Percentiles rank a stretch among this genome's conserved stretches.
Evolutionary conservation across 1,140 invertebrate species (phyloP).

Genomic region (Drosophila leontia): DNA sequence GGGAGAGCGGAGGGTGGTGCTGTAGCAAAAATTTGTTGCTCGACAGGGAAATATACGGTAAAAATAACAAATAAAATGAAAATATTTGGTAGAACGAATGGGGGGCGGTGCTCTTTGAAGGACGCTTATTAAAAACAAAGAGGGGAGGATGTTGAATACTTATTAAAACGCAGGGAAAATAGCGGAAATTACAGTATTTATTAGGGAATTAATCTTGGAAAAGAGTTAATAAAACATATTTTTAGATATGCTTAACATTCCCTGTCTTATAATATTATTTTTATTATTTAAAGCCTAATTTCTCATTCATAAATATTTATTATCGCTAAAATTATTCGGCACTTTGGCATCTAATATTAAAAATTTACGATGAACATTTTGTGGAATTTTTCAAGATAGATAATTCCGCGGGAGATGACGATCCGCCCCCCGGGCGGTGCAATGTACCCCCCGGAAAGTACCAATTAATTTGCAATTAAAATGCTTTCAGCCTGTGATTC

Average conservation of each 20-base stretch:
- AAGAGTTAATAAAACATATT: too few species aligned
- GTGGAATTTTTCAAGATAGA: slow-evolving; percentile 2
- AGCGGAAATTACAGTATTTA: too few species aligned
- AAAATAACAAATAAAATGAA: slow-evolving; percentile 47
- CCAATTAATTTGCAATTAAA: slow-evolving; percentile 57
- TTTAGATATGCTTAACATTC: too few species aligned
- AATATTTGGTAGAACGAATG: slow-evolving; percentile 32
- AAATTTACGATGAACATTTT: background rate
- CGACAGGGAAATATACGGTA: slow-evolving; percentile 32
- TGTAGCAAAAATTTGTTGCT: slow-evolving; percentile 40
- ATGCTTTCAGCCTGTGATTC: slow-evolving; percentile 25
- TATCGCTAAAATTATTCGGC: too few species aligned
- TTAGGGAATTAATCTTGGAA: background rate
- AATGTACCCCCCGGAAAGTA: slow-evolving; percentile 12
- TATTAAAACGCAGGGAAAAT: background rate
- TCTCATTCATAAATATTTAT: too few species aligned
- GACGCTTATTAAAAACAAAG: slow-evolving; percentile 12
- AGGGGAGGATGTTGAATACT: background rate
- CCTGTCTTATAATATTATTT: too few species aligned
- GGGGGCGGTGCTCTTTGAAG: slow-evolving; percentile 9
- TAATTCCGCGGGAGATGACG: background rate
- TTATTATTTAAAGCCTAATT: too few species aligned
- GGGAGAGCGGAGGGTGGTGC: slow-evolving; percentile 4
- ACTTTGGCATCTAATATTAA: background rate
- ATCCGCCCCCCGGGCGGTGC: background rate